A percentile compares a stretch with the other conserved stretches of the same genome.
phyloP scores from a whole-genome alignment of 2,888 invertebrate genomes.

The Hydroisotoma schaefferi region DNA sequence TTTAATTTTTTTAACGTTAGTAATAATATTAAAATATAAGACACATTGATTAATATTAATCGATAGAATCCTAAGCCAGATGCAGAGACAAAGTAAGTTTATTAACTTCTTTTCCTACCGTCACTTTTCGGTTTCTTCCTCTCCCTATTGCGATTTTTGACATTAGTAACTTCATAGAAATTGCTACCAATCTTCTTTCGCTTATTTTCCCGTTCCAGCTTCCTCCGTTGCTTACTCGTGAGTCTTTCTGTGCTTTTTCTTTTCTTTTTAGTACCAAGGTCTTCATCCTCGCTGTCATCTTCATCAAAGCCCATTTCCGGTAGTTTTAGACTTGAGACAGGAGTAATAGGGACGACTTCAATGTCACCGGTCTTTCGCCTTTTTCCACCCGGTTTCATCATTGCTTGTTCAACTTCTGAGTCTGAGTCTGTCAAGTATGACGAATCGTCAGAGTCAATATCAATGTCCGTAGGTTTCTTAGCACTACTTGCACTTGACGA shows the following conservation, averaged over 20 bases:
- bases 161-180: slow-evolving; percentile 83
- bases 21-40: no score
- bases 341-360: slow-evolving; percentile 24
- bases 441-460: slow-evolving; percentile 12
- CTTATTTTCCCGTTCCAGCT: slow-evolving; percentile 68
- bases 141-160: slow-evolving; percentile 78
- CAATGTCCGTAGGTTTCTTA: slow-evolving; percentile 1
- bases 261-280: slow-evolving; percentile 27
- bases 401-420: slow-evolving; percentile 5
- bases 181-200: slow-evolving; percentile 81
- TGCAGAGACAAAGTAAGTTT: no score
- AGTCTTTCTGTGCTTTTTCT: slow-evolving; percentile 10
- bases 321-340: slow-evolving; percentile 15
- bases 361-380: slow-evolving; percentile 11
- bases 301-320: slow-evolving; percentile 49
- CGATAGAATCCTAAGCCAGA: no score
- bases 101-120: no score
- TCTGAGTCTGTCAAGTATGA: slow-evolving; percentile 15
- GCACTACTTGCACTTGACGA: neutral
- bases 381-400: slow-evolving; percentile 8
- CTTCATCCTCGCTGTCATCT: slow-evolving; percentile 51
- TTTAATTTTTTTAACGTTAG: no score
- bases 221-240: slow-evolving; percentile 73
- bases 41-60: no score
- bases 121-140: slow-evolving; percentile 56